These are phyloP conservation scores for Sander lucioperca DNA, from an alignment of 2,113 vertebrate species.

Conservation along the genomic window DNA sequence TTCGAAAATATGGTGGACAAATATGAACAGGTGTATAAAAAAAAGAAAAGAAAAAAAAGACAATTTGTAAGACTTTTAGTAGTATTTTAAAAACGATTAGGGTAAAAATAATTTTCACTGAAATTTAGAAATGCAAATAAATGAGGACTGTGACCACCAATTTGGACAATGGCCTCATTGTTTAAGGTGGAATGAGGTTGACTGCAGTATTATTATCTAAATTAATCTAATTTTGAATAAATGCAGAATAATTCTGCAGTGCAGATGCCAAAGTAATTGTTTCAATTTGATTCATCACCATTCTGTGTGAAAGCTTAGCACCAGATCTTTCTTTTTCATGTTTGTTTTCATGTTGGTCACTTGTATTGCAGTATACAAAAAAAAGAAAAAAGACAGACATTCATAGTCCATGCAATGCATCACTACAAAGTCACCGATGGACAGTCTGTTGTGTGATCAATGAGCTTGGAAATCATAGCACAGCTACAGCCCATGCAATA, in stretches of 20 bases:
- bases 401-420: slow-evolving; percentile 24
- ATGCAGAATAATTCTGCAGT: not conserved
- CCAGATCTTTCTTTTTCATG: not conserved
- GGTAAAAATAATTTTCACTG: not conserved
- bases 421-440: slow-evolving; percentile 10
- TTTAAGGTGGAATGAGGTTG: not conserved
- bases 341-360: too few relatives aligned
- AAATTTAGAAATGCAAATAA: not conserved
- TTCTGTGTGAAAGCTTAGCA: not conserved
- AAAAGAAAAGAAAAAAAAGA: too few relatives aligned
- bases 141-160: too few relatives aligned
- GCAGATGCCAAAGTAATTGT: not conserved
- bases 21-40: not conserved
- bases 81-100: not conserved
- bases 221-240: not conserved
- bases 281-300: not conserved
- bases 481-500: slow-evolving; percentile 21
- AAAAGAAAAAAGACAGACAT: not conserved
- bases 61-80: not conserved
- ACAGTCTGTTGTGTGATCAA: slow-evolving; percentile 52
- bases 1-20: not conserved
- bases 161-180: too few relatives aligned
- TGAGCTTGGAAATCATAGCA: slow-evolving; percentile 36
- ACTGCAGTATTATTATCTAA: not conserved
- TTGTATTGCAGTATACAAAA: too few relatives aligned